These are phyloP conservation scores for Xenopus laevis DNA, from an alignment of 2,113 vertebrate species.

Conservation along the genomic window DNA sequence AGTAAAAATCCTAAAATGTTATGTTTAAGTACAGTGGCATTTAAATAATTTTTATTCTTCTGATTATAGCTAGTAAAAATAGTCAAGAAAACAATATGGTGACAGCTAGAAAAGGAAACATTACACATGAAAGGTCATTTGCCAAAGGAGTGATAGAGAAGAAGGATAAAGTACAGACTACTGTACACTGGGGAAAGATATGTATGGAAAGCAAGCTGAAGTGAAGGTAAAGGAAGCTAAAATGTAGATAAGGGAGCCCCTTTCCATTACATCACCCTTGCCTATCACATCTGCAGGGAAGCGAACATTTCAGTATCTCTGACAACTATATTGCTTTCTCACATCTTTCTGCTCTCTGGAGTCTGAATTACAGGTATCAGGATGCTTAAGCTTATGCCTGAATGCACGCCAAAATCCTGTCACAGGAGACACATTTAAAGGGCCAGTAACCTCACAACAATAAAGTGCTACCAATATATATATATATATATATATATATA, in stretches of 20 bases:
- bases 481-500: too few species aligned
- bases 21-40: too few species aligned
- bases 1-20: too few species aligned
- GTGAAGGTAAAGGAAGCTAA: constrained; percentile 13
- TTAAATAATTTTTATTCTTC: too few species aligned
- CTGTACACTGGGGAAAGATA: constrained; percentile 13
- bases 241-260: constrained; percentile 26
- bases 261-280: constrained; percentile 20
- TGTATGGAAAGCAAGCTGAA: constrained; percentile 17
- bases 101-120: neutral
- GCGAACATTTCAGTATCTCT: constrained; percentile 8
- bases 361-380: constrained; percentile 11
- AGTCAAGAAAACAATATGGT: neutral
- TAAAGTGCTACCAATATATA: too few species aligned
- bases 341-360: constrained; percentile 3
- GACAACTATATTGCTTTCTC: constrained; percentile 11
- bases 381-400: constrained; percentile 16
- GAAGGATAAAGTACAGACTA: constrained; percentile 26
- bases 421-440: neutral
- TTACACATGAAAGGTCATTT: neutral
- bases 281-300: constrained; percentile 5
- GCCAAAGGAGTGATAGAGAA: neutral
- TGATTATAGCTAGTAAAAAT: neutral
- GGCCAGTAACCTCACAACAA: neutral
- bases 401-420: neutral